Evolutionary conservation across 2,113 vertebrate genomes (phyloP).

Genomic region (Syrmaticus mikado): DNA sequence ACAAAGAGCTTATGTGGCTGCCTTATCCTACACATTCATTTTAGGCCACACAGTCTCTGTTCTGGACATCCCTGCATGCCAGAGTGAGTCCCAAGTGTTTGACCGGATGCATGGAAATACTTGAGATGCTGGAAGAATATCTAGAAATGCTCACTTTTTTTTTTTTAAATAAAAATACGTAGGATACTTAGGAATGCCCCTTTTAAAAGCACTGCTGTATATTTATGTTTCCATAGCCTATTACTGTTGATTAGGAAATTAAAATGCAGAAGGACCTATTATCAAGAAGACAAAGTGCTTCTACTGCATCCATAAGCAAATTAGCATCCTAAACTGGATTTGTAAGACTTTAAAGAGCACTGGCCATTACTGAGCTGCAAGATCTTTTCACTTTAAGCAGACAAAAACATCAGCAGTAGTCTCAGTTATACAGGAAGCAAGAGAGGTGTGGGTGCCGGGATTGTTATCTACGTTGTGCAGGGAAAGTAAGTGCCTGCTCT

Average conservation of each 20-base stretch:
- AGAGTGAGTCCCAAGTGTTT: not conserved
- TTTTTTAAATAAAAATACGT: not conserved
- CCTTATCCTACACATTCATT: not conserved
- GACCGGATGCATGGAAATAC: not conserved
- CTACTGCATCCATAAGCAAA: not conserved
- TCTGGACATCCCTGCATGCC: fast-evolving
- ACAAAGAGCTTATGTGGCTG: not conserved
- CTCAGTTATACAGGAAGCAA: not conserved
- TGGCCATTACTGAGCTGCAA: not conserved
- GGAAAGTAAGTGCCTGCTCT: not conserved
- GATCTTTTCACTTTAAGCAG: not conserved
- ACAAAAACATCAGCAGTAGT: not conserved
- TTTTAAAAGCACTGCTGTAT: not conserved
- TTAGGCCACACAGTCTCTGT: not conserved
- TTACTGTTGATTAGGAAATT: not conserved
- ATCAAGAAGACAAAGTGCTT: not conserved
- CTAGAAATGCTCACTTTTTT: not conserved
- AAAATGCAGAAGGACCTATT: not conserved
- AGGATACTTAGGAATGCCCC: not conserved
- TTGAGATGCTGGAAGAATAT: not conserved
- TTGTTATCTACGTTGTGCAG: not conserved
- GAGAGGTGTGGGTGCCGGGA: not conserved
- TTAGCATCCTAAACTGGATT: constrained; percentile 4
- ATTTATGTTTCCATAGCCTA: not conserved
- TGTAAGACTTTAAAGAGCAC: constrained; percentile 29